Evolutionary conservation across 2,888 invertebrate species (phyloP), one percentile per base, ranked within the genome.

Genomic region (Quadroppia sp.): DNA sequence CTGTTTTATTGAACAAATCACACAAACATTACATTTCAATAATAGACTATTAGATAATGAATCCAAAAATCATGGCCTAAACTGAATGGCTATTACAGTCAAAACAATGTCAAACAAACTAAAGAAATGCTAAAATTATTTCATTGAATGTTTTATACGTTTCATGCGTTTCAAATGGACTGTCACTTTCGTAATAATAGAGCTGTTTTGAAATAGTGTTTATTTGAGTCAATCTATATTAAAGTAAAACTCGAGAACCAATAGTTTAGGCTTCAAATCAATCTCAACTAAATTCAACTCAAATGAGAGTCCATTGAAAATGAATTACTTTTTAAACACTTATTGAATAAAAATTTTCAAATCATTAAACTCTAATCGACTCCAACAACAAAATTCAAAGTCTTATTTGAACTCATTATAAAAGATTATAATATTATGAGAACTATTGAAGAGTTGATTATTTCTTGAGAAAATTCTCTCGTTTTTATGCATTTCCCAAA

Each of bases 21-120:
- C 13, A 20, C 53, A 53, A 36, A 7, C 36, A 36, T 36, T 36
- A 11, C 36, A 36, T 36, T 36, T 11, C 36, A 7, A 36, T 36
- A 36, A 45, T 45, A 64, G 36, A 36, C 36, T 40, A 36, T 30
- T 15, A 64, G 13, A 7, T 15, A 61, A 61, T 32, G 30, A 61
- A 17, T 61, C 4, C 6, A 17, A 61, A 61, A 32, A 32, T 64
- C n/a, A 64, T 45, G 30, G 20, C 36, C 11, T 7, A 20, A 36
- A 36, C 20, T 32, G 36, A 64, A 36, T 64, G 61, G 32, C 17
- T 64, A 36, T 64, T n/a, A 64, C 61, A 32, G n/a, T 9, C 20
- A 20, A 28, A 64, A 11, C 11, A 1, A 15, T 56, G 30, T 2
- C 56, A 56, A 56, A 56, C 4, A 17, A 17, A 13, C 13, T 56